These are phyloP conservation scores for Geotrypetes seraphini DNA, from an alignment of 2,797 vertebrate genomes.

Conservation along the genomic window DNA sequence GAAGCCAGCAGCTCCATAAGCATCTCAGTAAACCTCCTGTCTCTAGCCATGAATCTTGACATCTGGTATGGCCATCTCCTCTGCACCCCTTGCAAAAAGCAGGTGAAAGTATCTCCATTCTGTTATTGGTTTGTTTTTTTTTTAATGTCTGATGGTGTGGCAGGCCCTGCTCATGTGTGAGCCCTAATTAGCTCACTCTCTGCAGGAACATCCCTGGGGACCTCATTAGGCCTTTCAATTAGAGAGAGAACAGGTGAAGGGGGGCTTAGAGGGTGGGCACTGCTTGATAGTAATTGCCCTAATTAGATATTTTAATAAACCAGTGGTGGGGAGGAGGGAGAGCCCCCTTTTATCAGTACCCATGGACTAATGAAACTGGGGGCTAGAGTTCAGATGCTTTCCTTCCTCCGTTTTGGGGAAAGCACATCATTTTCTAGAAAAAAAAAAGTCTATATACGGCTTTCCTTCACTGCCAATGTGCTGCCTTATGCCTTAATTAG, in stretches of 20 bases:
- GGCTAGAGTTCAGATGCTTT: conserved; percentile 7
- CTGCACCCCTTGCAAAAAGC: background rate
- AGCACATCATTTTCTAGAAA: too few relatives aligned
- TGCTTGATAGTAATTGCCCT: background rate
- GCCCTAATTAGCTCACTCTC: conserved; percentile 32
- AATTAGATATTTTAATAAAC: conserved; percentile 1
- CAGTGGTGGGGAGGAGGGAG: background rate
- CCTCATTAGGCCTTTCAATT: conserved; percentile 86
- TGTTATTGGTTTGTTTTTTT: background rate
- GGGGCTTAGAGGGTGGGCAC: background rate
- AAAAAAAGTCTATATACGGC: too few relatives aligned
- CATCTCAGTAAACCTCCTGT: background rate
- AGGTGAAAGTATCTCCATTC: background rate
- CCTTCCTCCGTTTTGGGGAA: rapidly evolving
- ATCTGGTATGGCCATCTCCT: conserved; percentile 23
- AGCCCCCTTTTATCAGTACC: background rate
- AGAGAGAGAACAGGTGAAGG: too few relatives aligned
- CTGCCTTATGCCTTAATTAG: too few relatives aligned
- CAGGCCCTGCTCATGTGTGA: rapidly evolving
- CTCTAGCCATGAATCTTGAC: background rate
- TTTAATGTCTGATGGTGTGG: too few relatives aligned
- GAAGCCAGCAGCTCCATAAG: background rate
- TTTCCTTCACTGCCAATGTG: too few relatives aligned
- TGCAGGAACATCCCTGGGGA: conserved; percentile 69
- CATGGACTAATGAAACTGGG: background rate